Percentiles rank a stretch among this genome's conserved stretches.
These are phyloP conservation scores for Rhagologus leucostigma DNA, from an alignment of 2,113 vertebrate species.

Conservation along the genomic window DNA sequence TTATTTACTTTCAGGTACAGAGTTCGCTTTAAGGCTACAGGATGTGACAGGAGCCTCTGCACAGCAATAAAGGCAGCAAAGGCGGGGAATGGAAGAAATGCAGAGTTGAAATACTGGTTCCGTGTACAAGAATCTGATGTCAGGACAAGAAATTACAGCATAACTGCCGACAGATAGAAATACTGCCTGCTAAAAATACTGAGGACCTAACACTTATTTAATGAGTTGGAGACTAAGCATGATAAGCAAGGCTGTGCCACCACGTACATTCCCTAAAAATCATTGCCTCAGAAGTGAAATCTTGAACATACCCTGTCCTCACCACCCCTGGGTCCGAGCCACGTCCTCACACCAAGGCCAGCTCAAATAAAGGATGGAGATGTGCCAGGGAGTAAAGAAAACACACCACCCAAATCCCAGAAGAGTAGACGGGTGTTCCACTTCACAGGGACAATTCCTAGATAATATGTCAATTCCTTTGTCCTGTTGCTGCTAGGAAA, in stretches of 20 bases:
- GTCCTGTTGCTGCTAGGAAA: background rate
- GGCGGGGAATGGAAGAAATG: background rate
- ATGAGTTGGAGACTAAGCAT: background rate
- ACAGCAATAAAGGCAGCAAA: background rate
- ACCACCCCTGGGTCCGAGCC: accelerated
- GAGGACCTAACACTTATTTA: background rate
- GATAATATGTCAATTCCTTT: slow-evolving; percentile 19
- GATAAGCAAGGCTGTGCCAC: background rate
- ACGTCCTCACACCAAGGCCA: background rate
- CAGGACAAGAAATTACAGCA: background rate
- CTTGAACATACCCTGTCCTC: background rate
- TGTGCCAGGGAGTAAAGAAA: background rate
- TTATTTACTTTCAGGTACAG: background rate
- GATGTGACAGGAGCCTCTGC: background rate
- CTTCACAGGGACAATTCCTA: background rate
- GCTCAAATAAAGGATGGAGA: background rate
- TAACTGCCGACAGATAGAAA: background rate
- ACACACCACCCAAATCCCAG: background rate
- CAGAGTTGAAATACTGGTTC: background rate
- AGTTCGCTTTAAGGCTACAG: background rate
- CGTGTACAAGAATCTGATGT: background rate
- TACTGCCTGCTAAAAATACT: background rate
- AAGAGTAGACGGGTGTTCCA: background rate
- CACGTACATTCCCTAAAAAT: background rate
- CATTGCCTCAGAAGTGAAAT: background rate